Percentiles rank a stretch among this genome's conserved stretches.
Evolutionary conservation across 2,888 invertebrate species (phyloP).

Genomic region (Platypus cylindrus): DNA sequence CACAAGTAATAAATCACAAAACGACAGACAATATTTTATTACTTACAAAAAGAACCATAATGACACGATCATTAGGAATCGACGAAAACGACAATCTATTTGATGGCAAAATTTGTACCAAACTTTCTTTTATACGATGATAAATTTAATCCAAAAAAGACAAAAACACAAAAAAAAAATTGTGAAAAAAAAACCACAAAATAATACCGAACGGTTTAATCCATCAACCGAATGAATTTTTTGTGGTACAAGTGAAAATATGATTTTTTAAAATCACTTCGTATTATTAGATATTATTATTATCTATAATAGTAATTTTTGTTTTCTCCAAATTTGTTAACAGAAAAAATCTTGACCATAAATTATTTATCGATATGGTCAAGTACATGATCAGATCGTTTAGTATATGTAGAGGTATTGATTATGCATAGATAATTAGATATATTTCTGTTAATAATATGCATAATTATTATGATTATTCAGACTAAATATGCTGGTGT

Average conservation of each 20-base stretch:
- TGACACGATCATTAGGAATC: constrained; percentile 5
- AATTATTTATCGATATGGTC: constrained; percentile 7
- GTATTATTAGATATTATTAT: too few species aligned
- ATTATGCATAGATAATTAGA: too few species aligned
- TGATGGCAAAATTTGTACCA: constrained; percentile 6
- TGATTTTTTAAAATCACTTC: too few species aligned
- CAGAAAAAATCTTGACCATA: too few species aligned
- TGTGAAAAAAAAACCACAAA: too few species aligned
- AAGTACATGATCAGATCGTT: too few species aligned
- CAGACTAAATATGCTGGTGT: too few species aligned
- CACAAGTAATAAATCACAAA: constrained; percentile 4
- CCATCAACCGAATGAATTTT: constrained; percentile 7
- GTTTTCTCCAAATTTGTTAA: constrained; percentile 8
- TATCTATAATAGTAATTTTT: constrained; percentile 9
- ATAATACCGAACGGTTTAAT: constrained; percentile 9
- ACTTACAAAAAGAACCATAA: constrained; percentile 9
- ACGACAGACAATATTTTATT: constrained; percentile 3
- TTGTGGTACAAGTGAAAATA: constrained; percentile 13
- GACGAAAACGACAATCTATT: constrained; percentile 7
- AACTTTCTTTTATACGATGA: constrained; percentile 13
- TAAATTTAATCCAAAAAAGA: too few species aligned
- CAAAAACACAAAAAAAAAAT: constrained; percentile 7
- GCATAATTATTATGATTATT: too few species aligned
- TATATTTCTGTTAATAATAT: too few species aligned
- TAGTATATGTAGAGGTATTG: too few species aligned